Evolutionary conservation across 2,888 invertebrate species (phyloP).

Genomic region (Ophion costatus): DNA sequence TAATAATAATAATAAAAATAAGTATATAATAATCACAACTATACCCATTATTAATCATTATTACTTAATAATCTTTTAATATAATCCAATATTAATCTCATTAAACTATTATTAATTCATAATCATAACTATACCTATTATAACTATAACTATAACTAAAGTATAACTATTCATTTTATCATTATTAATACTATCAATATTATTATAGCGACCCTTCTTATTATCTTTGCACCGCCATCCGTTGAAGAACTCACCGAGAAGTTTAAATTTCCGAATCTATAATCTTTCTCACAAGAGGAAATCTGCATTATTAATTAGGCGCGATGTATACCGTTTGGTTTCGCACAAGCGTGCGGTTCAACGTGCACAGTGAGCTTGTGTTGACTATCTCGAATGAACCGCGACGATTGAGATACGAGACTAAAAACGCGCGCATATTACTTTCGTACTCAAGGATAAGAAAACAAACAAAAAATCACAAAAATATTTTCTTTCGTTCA

Average conservation of each 20-base stretch:
- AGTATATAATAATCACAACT: too few relatives aligned
- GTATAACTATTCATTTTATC: too few relatives aligned
- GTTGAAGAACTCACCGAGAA: not conserved
- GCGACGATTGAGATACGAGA: constrained; percentile 54
- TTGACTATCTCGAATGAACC: not conserved
- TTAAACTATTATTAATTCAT: too few relatives aligned
- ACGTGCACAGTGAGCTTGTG: constrained; percentile 6
- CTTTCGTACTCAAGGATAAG: not conserved
- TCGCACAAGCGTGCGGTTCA: constrained; percentile 24
- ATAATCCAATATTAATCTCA: too few relatives aligned
- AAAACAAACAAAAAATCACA: not conserved
- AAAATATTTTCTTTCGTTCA: constrained; percentile 16
- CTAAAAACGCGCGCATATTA: constrained; percentile 36
- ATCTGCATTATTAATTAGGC: constrained; percentile 46
- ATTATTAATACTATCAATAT: not conserved
- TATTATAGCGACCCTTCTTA: not conserved
- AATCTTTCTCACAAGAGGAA: not conserved
- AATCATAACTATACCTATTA: too few relatives aligned
- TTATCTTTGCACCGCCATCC: too few relatives aligned
- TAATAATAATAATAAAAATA: too few relatives aligned
- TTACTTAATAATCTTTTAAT: too few relatives aligned
- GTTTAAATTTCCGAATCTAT: not conserved
- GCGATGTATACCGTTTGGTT: constrained; percentile 10
- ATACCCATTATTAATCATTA: too few relatives aligned
- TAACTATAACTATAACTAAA: too few relatives aligned